phyloP scores from a whole-genome alignment of 2,888 invertebrate species.

The Osmoderma eremita region DNA sequence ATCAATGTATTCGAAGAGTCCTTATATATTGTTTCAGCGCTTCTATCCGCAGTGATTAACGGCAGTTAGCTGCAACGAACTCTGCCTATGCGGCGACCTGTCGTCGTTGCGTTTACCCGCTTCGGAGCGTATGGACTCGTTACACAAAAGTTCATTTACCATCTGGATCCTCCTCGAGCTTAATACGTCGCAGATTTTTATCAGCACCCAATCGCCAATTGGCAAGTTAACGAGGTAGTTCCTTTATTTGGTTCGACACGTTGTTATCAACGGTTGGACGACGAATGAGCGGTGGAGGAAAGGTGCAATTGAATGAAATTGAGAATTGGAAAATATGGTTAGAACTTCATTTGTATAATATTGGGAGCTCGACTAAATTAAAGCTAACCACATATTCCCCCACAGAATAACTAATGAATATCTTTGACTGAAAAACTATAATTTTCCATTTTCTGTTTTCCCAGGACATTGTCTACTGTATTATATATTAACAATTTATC shows the following conservation, averaged over 20 bases:
- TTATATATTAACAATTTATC: too few relatives aligned
- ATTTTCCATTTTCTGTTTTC: too few relatives aligned
- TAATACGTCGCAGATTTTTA: constrained; percentile 45
- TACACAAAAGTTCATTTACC: constrained; percentile 44
- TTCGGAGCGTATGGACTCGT: constrained; percentile 17
- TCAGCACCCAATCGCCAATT: constrained; percentile 42
- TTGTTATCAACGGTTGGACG: constrained; percentile 10
- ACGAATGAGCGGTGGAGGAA: background rate
- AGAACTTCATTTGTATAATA: constrained; percentile 5
- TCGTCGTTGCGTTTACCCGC: background rate
- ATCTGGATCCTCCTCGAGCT: constrained; percentile 33
- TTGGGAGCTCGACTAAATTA: background rate
- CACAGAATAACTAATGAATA: too few relatives aligned
- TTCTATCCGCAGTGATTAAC: constrained; percentile 32
- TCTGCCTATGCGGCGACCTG: background rate
- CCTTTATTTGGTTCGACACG: constrained; percentile 34
- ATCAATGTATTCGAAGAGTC: constrained; percentile 9
- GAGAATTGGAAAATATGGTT: constrained; percentile 1
- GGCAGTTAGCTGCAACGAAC: constrained; percentile 27
- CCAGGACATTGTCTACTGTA: too few relatives aligned
- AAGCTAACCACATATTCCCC: too few relatives aligned
- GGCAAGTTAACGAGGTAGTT: constrained; percentile 30
- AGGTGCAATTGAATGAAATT: background rate
- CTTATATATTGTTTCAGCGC: constrained; percentile 40
- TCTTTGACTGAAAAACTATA: too few relatives aligned